Base-by-base conservation (phyloP, 1,140 invertebrate genomes). In the Bombyx mori region DNA sequence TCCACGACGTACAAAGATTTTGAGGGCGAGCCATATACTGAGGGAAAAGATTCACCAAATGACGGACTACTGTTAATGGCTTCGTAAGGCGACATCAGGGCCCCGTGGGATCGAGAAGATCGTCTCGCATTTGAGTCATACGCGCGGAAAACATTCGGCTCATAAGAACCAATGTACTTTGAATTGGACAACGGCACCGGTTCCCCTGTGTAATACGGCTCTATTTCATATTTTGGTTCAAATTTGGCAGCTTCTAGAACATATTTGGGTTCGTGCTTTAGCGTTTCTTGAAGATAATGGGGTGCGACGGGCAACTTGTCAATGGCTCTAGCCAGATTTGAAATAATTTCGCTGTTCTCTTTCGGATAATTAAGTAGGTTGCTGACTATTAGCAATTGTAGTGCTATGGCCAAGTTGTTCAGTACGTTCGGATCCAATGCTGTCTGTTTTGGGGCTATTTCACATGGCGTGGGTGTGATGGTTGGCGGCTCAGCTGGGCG, bases 371-470 rank as follows among this genome's bases (percentile, higher is more conserved):
- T 79, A 9, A 82, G 59, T n/a, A 84, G 69, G 59, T 82, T 84
- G 26, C 69, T 82, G 2, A 84, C 64, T 12, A 84, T 80, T 22
- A 84, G 57, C 8, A 84, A 56, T 50, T 84, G 81, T 56, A 84
- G 63, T 2, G 81, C 81, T 8, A 82, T 78, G 8, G 81, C 81
- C 63, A 84, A 65, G 52, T 84, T 84, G 47, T 84, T 84, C n/a
- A 84, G 46, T 18, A 84, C 60, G 48, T 69, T 71, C 4, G 68
- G 47, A 59, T 80, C 77, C 35, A 77, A 64, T 7, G 51, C 50
- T n/a, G 57, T 42, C 44, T n/a, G n/a, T 43, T 42, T 26, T 3
- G 8, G 9, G 2, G 50, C 26, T 47, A 35, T 35, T 51, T 51
- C 50, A 3, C 26, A 51, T 51, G 50, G 6, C 42, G 50, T 22